Evolutionary conservation across 2,888 invertebrate species (phyloP), one percentile per base, ranked within the genome.

Genomic region (Proisotoma minuta): DNA sequence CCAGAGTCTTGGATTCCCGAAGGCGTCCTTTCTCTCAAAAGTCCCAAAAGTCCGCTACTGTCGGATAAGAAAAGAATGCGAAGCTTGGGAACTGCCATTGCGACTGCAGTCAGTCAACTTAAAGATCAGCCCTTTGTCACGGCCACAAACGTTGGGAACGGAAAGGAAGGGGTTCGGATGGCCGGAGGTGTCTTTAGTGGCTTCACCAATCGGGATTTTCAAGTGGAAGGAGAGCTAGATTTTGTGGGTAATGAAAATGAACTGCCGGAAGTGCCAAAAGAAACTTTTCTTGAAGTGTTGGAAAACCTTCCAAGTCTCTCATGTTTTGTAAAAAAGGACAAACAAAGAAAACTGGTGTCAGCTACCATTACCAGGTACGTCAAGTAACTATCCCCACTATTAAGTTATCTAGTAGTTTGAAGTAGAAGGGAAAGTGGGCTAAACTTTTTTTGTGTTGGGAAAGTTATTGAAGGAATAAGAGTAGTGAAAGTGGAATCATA

Each of bases 1-100:
- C 71, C 70, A 34, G 74, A 74, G 12, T n/a, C n/a, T n/a, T 74
- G 72, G 72, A 66, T 73, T 58, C 74, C 74, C 15, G 70, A 65
- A 51, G 74, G 74, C 43, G 70, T 74, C 28, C 63, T 74, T 2
- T 71, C 74, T 15, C 69, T 74, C 26, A 66, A 71, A 12, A 65
- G 68, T 52, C 72, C 74, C 15, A 67, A 66, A 8, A 29, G 48
- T 2, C 62, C 59, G 49, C 64, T 65, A 23, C 66, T 64, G n/a
- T 64, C 70, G 22, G 68, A 68, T 8, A 73, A 72, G 57, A 59
- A 65, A 3, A 65, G 69, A 20, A 70, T 70, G 70, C 68, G 65
- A 57, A 62, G 65, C 1, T 65, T 71, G 22, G 74, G 74, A 47
- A 70, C 71, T 48, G 60, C 71, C 23, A 47, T 74, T 27, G 71